Evolutionary conservation across 1,140 invertebrate species (phyloP).

Genomic region (Dryas iulia): DNA sequence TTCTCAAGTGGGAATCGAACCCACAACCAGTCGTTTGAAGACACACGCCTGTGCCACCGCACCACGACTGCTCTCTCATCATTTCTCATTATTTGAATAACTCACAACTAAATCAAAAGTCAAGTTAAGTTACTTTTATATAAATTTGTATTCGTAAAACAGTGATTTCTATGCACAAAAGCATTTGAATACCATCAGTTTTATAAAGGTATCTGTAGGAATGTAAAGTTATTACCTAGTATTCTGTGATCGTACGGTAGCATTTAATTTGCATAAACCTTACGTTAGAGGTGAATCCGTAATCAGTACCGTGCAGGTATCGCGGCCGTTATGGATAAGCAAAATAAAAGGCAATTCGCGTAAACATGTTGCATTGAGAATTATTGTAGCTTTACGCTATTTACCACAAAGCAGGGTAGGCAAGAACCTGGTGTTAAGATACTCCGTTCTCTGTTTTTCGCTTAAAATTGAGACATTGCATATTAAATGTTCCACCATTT

Average conservation of each 20-base stretch:
- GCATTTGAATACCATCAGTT: slow-evolving; percentile 15
- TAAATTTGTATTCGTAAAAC: not conserved
- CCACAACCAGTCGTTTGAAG: too few relatives aligned
- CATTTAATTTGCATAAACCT: slow-evolving; percentile 52
- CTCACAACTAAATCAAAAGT: too few relatives aligned
- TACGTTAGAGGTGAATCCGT: slow-evolving; percentile 43
- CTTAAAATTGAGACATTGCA: too few relatives aligned
- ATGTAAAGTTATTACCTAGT: slow-evolving; percentile 28
- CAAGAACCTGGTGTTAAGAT: too few relatives aligned
- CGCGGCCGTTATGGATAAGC: slow-evolving; percentile 5
- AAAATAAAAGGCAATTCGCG: not conserved
- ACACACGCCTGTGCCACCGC: too few relatives aligned
- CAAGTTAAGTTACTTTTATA: not conserved
- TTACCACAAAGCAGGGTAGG: too few relatives aligned
- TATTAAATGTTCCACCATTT: too few relatives aligned
- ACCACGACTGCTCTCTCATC: too few relatives aligned
- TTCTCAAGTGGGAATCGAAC: too few relatives aligned
- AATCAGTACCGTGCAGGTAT: slow-evolving; percentile 36
- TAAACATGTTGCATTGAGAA: not conserved
- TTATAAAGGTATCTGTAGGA: slow-evolving; percentile 20
- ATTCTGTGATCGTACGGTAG: slow-evolving; percentile 41
- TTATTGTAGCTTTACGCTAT: not conserved
- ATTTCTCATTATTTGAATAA: too few relatives aligned
- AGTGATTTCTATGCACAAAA: slow-evolving; percentile 10
- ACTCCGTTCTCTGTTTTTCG: too few relatives aligned